phyloP scores from a whole-genome alignment of 1,140 invertebrate genomes.

The Neodiprion virginianus region DNA sequence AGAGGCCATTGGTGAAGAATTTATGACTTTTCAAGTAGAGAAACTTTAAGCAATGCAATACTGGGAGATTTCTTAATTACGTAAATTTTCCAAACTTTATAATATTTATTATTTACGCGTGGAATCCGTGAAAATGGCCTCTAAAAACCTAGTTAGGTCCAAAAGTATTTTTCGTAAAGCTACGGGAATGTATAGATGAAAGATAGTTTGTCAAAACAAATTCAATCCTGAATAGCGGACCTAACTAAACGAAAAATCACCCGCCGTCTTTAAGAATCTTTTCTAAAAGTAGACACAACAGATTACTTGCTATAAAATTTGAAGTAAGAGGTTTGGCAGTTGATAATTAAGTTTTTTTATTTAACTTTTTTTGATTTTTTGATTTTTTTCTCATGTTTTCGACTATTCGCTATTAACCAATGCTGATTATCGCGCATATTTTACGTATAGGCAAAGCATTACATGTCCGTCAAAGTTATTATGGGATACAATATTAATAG shows the following conservation, averaged over 20 bases:
- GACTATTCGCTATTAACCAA: neutral
- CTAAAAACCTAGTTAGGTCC: neutral
- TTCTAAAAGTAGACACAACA: neutral
- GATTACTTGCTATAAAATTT: neutral
- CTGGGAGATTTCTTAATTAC: no score
- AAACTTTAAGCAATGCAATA: no score
- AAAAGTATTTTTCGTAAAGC: neutral
- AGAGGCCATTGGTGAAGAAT: neutral
- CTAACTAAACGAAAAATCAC: slow-evolving; percentile 1
- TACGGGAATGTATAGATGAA: slow-evolving; percentile 5
- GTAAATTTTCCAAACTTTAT: no score
- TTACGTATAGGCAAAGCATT: neutral
- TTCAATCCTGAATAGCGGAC: neutral
- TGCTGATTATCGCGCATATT: neutral
- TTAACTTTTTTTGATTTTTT: neutral
- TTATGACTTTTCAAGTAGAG: neutral
- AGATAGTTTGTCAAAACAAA: neutral
- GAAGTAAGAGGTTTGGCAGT: neutral
- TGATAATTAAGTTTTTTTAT: neutral
- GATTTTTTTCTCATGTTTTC: neutral
- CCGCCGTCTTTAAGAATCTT: neutral
- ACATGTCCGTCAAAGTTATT: neutral
- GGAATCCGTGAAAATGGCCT: neutral
- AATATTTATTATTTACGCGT: neutral
- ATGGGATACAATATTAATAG: neutral